phyloP scores from a whole-genome alignment of 2,888 invertebrate species.

The Chromoteleia sp. region DNA sequence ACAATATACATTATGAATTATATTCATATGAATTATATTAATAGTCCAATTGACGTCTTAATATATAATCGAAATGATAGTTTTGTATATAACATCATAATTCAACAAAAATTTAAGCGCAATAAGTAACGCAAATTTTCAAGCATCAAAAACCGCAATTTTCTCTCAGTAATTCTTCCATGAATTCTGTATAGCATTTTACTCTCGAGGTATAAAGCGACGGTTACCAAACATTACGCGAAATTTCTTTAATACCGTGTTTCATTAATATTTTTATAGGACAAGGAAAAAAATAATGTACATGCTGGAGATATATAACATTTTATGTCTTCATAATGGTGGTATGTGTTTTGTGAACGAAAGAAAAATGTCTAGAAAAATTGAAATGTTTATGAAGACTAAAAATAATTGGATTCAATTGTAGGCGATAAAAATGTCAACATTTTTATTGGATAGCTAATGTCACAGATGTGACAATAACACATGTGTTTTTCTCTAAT shows the following conservation, averaged over 20 bases:
- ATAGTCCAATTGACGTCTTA: background rate
- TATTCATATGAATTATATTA: background rate
- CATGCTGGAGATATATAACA: slow-evolving; percentile 1
- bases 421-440: too few relatives aligned
- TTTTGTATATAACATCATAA: slow-evolving; percentile 1
- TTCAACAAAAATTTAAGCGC: slow-evolving; percentile 4
- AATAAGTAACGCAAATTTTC: slow-evolving; percentile 20
- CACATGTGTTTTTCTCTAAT: background rate
- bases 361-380: background rate
- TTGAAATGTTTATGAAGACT: background rate
- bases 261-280: slow-evolving; percentile 24
- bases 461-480: too few relatives aligned
- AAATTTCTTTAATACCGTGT: slow-evolving; percentile 9
- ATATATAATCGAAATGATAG: background rate
- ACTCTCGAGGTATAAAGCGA: background rate
- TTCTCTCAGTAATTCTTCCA: slow-evolving; percentile 15
- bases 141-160: slow-evolving; percentile 2
- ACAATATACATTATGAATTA: background rate
- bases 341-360: background rate
- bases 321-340: slow-evolving; percentile 4
- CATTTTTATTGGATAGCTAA: background rate
- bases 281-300: slow-evolving; percentile 6
- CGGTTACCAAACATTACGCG: slow-evolving; percentile 13
- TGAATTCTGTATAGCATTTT: slow-evolving; percentile 16
- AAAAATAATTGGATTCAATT: too few relatives aligned